phyloP scores from a whole-genome alignment of 64 coral and sea anemone genomes.

The Montipora foliosa region DNA sequence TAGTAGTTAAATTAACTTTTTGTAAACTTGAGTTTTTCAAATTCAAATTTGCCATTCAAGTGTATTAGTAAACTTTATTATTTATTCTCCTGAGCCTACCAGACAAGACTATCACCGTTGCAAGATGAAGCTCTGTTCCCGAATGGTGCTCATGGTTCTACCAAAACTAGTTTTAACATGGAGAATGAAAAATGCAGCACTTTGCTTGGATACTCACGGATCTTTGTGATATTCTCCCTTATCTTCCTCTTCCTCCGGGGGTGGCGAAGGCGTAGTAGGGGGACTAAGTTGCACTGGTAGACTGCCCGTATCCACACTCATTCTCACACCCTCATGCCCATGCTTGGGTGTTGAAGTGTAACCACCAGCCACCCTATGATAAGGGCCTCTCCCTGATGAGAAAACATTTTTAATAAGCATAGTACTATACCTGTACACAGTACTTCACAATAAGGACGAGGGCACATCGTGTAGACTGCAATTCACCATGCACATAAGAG shows the following conservation, averaged over 20 bases:
- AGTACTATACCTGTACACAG: no score
- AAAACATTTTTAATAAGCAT: background rate
- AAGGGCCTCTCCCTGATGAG: constrained; percentile 70
- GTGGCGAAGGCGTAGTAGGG: constrained; percentile 88
- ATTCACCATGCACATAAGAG: no score
- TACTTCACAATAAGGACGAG: no score
- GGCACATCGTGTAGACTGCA: no score
- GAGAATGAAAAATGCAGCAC: background rate
- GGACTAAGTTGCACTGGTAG: constrained; percentile 78
- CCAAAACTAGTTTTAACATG: background rate
- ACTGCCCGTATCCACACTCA: constrained; percentile 45
- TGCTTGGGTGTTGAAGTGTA: constrained; percentile 87
- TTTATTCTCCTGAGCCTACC: no score
- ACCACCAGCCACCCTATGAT: constrained; percentile 79
- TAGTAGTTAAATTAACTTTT: no score
- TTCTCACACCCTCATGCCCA: constrained; percentile 68
- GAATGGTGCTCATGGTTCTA: no score
- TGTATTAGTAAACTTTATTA: no score
- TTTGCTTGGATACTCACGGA: background rate
- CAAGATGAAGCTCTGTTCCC: no score
- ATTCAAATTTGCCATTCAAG: no score
- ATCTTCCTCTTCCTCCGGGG: constrained; percentile 80
- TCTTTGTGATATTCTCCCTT: constrained; percentile 63
- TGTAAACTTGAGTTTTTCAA: no score
- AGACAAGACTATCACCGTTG: no score